phyloP scores from a whole-genome alignment of 2,113 vertebrate species.

The Brevimyrus niger region DNA sequence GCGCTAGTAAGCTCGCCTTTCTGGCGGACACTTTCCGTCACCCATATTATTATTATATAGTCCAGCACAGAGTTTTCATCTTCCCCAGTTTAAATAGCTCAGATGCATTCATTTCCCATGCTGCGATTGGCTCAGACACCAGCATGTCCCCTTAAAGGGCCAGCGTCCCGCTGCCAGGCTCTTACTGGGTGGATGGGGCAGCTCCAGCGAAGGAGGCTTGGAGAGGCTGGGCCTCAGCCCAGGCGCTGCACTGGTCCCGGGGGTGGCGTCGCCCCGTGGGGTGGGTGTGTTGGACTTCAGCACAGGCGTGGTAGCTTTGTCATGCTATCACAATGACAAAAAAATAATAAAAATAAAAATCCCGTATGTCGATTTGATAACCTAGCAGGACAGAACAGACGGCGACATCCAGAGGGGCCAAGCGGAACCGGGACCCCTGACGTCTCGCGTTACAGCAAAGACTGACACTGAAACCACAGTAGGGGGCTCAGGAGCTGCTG shows the following conservation, averaged over 20 bases:
- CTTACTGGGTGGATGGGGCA: constrained; percentile 85
- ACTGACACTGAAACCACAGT: neutral
- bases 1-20: neutral
- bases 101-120: neutral
- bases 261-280: constrained; percentile 82
- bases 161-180: neutral
- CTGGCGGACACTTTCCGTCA: neutral
- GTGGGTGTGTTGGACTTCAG: constrained; percentile 92
- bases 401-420: neutral
- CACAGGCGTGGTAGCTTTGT: constrained; percentile 88
- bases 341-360: no score
- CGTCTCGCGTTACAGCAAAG: neutral
- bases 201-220: constrained; percentile 85
- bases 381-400: neutral
- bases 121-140: neutral
- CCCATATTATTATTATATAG: neutral
- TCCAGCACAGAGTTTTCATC: neutral
- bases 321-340: constrained; percentile 65
- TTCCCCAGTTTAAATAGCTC: neutral
- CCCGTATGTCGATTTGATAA: neutral
- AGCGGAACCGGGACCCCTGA: neutral
- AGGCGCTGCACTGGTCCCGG: constrained; percentile 81
- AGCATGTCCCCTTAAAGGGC: neutral
- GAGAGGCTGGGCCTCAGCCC: constrained; percentile 80
- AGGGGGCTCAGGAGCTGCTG: neutral